Conservation (phyloP, 2,113 vertebrate species). For the Pygoscelis adeliae region DNA sequence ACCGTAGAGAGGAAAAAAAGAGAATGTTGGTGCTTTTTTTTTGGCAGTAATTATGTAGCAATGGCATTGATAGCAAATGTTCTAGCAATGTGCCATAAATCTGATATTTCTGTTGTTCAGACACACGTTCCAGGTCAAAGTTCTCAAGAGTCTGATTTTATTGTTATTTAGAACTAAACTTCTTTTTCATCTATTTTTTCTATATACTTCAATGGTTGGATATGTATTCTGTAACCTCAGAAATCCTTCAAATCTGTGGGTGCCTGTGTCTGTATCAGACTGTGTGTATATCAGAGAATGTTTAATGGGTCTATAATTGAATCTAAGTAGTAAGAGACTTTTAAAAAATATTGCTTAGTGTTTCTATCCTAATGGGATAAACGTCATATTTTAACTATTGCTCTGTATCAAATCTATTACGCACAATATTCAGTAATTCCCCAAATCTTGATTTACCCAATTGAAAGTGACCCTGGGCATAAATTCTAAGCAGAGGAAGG, state of each 20-base stretch:
- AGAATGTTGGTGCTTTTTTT: not conserved
- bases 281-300: not conserved
- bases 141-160: not conserved
- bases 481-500: slow-evolving; percentile 68
- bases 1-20: not conserved
- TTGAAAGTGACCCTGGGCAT: slow-evolving; percentile 77
- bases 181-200: not conserved
- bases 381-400: slow-evolving; percentile 70
- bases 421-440: slow-evolving; percentile 72
- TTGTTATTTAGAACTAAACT: not conserved
- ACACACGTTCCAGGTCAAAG: accelerated
- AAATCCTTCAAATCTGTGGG: not conserved
- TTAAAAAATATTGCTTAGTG: slow-evolving; percentile 43
- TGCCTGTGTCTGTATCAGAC: not conserved
- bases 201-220: not conserved
- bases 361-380: slow-evolving; percentile 75
- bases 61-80: not conserved
- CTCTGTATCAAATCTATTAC: slow-evolving; percentile 72
- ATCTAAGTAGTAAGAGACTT: slow-evolving; percentile 63
- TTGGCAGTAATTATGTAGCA: not conserved
- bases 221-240: not conserved
- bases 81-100: accelerated
- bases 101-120: not conserved
- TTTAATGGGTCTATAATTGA: slow-evolving; percentile 66
- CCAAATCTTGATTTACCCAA: slow-evolving; percentile 78